Evolutionary conservation across 2,113 vertebrate species (phyloP).

Genomic region (Piprites chloris): DNA sequence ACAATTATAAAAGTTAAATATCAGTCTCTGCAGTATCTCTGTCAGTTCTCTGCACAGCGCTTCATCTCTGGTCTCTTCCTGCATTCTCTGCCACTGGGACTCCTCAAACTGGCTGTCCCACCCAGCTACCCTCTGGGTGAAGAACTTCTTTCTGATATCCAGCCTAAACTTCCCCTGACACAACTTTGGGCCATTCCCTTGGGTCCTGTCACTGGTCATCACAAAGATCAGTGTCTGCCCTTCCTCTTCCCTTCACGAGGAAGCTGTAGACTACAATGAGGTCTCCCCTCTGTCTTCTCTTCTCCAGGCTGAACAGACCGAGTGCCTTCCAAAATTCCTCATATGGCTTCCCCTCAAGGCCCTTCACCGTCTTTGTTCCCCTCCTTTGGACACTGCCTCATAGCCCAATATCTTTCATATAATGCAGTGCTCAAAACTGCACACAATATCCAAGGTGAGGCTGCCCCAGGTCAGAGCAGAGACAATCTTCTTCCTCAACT

Average conservation of each 20-base stretch:
- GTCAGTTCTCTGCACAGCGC: no score
- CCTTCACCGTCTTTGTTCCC: accelerated
- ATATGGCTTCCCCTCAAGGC: neutral
- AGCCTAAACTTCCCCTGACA: neutral
- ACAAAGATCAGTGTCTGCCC: neutral
- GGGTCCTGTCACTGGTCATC: neutral
- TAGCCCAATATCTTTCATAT: neutral
- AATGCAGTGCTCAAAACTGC: neutral
- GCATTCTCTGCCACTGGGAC: no score
- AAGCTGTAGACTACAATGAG: neutral
- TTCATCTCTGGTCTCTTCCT: no score
- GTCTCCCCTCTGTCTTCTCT: neutral
- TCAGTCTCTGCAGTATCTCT: no score
- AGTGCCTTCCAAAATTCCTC: neutral
- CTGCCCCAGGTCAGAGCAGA: neutral
- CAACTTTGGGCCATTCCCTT: accelerated
- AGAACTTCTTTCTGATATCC: neutral
- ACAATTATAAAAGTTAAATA: no score
- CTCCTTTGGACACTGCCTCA: neutral
- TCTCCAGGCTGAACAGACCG: neutral
- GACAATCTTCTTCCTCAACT: neutral
- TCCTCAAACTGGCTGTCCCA: no score
- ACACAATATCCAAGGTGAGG: neutral
- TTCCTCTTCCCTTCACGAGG: neutral
- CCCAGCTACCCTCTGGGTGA: neutral